Conservation (phyloP, 37 sponge, comb jelly and placozoan genomes). For the Beroe forskalii region DNA sequence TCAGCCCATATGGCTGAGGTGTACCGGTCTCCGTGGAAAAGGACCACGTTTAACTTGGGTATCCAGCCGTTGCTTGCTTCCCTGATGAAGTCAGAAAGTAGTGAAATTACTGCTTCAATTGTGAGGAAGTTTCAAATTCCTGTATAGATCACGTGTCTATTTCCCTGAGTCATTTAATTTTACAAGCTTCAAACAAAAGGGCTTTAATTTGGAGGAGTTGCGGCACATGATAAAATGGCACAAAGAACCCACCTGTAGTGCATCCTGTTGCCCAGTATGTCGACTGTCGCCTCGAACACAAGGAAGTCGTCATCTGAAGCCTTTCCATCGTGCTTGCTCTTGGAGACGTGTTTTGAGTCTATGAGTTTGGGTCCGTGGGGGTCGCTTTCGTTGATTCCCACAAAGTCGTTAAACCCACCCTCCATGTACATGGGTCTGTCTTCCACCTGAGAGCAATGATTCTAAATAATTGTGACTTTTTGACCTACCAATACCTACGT, state of each 20-base stretch:
- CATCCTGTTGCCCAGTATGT: conserved; percentile 51
- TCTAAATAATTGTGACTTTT: too few relatives aligned
- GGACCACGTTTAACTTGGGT: conserved; percentile 21
- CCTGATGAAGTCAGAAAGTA: too few relatives aligned
- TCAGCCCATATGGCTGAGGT: conserved; percentile 58
- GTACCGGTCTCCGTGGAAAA: conserved; percentile 33
- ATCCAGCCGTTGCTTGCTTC: conserved; percentile 61
- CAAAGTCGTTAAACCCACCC: conserved; percentile 62
- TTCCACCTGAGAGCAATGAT: conserved; percentile 19
- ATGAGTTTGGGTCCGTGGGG: conserved; percentile 59
- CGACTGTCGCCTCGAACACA: conserved; percentile 45
- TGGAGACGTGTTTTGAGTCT: conserved; percentile 6
- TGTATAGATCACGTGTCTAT: too few relatives aligned
- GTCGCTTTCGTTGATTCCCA: conserved; percentile 46
- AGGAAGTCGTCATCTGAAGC: conserved; percentile 49
- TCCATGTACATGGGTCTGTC: conserved; percentile 49
- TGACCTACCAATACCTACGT: too few relatives aligned
- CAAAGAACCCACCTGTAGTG: conserved; percentile 64
- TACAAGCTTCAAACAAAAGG: too few relatives aligned
- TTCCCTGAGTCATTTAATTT: too few relatives aligned
- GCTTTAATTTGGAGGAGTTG: too few relatives aligned
- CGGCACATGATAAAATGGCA: too few relatives aligned
- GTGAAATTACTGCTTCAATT: too few relatives aligned
- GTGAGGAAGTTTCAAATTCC: too few relatives aligned
- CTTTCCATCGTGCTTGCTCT: conserved; percentile 41